phyloP scores from a whole-genome alignment of 1,140 invertebrate genomes.

The Zaprionus camerounensis region DNA sequence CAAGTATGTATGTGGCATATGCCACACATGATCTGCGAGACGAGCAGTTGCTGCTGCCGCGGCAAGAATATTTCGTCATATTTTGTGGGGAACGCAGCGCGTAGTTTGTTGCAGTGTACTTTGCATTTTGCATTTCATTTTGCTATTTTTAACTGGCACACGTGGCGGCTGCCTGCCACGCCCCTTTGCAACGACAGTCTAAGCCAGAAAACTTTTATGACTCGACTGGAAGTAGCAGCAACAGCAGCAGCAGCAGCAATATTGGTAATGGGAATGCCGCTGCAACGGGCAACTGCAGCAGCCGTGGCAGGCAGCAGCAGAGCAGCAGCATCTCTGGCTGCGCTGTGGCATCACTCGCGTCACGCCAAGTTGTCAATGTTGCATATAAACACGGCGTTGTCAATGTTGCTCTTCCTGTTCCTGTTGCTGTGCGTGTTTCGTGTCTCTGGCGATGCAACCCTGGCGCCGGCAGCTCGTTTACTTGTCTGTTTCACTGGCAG shows the following conservation, averaged over 20 bases:
- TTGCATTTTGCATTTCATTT: constrained; percentile 45
- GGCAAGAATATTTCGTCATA: not conserved
- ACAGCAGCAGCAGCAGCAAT: constrained; percentile 31
- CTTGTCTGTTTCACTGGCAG: constrained; percentile 67
- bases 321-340: constrained; percentile 31
- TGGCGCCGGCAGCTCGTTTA: constrained; percentile 47
- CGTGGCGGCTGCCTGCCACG: constrained; percentile 38
- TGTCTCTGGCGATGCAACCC: constrained; percentile 5
- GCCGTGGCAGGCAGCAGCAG: constrained; percentile 9
- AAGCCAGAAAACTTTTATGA: constrained; percentile 76
- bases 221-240: constrained; percentile 38
- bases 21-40: constrained; percentile 1
- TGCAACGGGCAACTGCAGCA: constrained; percentile 43
- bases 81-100: not conserved
- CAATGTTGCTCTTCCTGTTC: constrained; percentile 64
- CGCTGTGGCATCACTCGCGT: constrained; percentile 59
- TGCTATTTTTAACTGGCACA: constrained; percentile 40
- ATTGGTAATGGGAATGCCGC: constrained; percentile 61
- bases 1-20: not conserved
- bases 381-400: constrained; percentile 74
- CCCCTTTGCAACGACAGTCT: constrained; percentile 30
- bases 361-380: constrained; percentile 79
- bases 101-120: constrained; percentile 45
- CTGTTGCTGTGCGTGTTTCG: constrained; percentile 32
- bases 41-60: not conserved